phyloP scores from a whole-genome alignment of 1,140 invertebrate genomes.

The Ooceraea biroi region DNA sequence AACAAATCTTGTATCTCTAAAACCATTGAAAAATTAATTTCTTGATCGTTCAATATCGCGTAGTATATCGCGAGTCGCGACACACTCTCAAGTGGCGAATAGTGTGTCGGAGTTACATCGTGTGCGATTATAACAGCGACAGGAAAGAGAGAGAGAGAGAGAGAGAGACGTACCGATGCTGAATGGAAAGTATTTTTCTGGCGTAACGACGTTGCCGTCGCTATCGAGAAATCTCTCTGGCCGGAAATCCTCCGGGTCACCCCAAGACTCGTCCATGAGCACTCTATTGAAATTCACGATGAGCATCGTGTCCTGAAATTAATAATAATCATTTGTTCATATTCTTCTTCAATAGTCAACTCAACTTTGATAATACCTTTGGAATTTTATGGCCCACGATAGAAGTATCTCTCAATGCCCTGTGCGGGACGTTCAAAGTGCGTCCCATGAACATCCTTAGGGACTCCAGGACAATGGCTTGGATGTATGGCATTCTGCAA shows the following conservation, averaged over 20 bases:
- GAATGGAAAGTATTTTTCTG: constrained; percentile 92
- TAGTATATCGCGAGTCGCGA: too few species aligned
- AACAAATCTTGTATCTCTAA: too few species aligned
- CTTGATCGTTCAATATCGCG: too few species aligned
- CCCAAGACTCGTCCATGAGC: constrained; percentile 91
- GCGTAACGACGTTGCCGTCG: constrained; percentile 88
- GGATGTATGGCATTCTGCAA: constrained; percentile 92
- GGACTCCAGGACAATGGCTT: constrained; percentile 92
- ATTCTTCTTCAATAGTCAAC: constrained; percentile 5
- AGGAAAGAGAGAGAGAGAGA: not conserved
- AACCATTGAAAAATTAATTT: too few species aligned
- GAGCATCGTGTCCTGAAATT: constrained; percentile 92
- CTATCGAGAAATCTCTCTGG: constrained; percentile 92
- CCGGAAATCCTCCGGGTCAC: constrained; percentile 90
- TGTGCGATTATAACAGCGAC: constrained; percentile 5
- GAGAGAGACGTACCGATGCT: constrained; percentile 88
- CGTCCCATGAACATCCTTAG: constrained; percentile 92
- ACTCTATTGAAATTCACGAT: constrained; percentile 93
- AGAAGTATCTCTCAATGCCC: constrained; percentile 90
- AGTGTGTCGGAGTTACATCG: too few species aligned
- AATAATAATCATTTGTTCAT: constrained; percentile 1
- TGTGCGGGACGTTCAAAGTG: constrained; percentile 92
- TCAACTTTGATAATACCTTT: constrained; percentile 86
- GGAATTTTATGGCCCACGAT: constrained; percentile 91
- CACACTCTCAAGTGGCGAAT: too few species aligned